phyloP scores from a whole-genome alignment of 1,140 invertebrate genomes.

The Leptestheria dahalacensis region DNA sequence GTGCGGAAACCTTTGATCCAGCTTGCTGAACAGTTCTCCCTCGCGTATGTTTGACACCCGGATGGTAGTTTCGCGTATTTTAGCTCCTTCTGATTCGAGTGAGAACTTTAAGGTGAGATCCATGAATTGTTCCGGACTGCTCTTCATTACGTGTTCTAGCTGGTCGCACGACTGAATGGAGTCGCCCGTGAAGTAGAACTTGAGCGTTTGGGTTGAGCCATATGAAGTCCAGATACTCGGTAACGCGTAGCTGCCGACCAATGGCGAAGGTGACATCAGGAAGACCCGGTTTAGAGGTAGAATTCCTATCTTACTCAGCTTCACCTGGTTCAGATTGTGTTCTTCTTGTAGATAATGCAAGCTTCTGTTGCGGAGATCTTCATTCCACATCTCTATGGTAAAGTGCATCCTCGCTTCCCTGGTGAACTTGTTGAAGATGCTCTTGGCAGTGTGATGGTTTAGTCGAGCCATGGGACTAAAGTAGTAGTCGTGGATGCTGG shows the following conservation, averaged over 20 bases:
- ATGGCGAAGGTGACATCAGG: background rate
- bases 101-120: too few species aligned
- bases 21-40: too few species aligned
- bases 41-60: too few species aligned
- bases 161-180: too few species aligned
- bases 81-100: too few species aligned
- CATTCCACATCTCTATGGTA: background rate
- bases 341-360: background rate
- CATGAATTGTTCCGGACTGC: too few species aligned
- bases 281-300: background rate
- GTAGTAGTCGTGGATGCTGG: background rate
- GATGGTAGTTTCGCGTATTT: too few species aligned
- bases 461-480: background rate
- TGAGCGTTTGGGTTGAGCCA: background rate
- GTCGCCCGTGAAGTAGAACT: background rate
- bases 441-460: background rate
- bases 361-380: background rate
- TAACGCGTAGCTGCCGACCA: background rate
- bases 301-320: background rate
- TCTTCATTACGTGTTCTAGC: too few species aligned
- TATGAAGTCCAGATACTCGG: background rate
- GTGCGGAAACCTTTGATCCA: too few species aligned
- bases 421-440: background rate
- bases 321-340: background rate
- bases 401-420: background rate